Evolutionary conservation across 2,888 invertebrate genomes (phyloP).

Genomic region (Vanessa cardui): DNA sequence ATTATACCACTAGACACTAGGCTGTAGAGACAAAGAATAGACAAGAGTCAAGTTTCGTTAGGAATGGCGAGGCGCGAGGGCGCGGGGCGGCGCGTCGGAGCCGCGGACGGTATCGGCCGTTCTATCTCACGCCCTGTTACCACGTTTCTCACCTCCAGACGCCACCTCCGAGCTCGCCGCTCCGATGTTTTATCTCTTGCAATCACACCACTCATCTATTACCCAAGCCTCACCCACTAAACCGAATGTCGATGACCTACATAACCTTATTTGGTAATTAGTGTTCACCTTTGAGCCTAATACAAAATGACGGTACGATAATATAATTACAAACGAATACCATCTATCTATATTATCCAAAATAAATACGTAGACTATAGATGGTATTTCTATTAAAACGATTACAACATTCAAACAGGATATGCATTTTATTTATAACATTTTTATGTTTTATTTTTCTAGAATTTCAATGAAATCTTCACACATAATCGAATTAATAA

Average conservation of each 20-base stretch:
- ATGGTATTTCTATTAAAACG: neutral
- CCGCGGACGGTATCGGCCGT: constrained; percentile 61
- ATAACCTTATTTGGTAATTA: constrained; percentile 26
- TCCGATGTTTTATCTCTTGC: constrained; percentile 65
- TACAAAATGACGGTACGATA: neutral
- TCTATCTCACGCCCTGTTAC: constrained; percentile 76
- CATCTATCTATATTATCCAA: neutral
- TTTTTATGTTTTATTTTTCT: neutral
- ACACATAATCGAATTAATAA: neutral
- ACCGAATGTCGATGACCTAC: constrained; percentile 65
- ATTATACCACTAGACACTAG: neutral
- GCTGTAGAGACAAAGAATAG: constrained; percentile 22
- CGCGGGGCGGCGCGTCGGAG: constrained; percentile 40
- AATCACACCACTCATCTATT: constrained; percentile 74
- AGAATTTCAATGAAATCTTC: constrained; percentile 3
- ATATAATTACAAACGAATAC: neutral
- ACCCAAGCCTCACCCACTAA: constrained; percentile 69
- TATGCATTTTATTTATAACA: constrained; percentile 8
- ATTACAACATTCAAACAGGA: constrained; percentile 9
- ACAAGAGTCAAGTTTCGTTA: constrained; percentile 30
- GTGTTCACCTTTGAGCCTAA: constrained; percentile 10
- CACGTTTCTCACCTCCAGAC: constrained; percentile 79
- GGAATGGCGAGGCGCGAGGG: constrained; percentile 32
- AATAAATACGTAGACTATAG: neutral
- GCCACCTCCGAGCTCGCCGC: constrained; percentile 60